phyloP scores from a whole-genome alignment of 2,113 vertebrate species.

The Loxodonta africana region DNA sequence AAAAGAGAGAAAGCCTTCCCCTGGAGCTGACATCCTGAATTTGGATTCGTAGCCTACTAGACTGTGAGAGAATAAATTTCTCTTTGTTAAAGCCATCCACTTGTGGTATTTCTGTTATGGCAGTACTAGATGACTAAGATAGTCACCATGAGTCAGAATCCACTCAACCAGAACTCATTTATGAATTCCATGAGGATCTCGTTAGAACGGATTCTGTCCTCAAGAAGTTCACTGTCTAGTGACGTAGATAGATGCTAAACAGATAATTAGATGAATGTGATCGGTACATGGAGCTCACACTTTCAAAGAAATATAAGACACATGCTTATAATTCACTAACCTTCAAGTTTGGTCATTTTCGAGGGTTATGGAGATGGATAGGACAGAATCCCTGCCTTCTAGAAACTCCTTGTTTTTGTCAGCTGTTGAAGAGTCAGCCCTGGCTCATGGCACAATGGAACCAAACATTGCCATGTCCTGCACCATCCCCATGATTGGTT shows the following conservation, averaged over 20 bases:
- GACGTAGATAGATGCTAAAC: background rate
- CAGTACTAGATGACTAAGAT: too few relatives aligned
- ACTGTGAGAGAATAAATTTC: too few relatives aligned
- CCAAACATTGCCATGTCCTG: background rate
- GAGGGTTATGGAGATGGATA: background rate
- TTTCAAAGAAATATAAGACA: background rate
- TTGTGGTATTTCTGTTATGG: too few relatives aligned
- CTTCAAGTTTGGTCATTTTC: background rate
- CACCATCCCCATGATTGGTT: background rate
- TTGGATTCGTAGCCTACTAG: too few relatives aligned
- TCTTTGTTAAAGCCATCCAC: too few relatives aligned
- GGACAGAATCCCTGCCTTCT: background rate
- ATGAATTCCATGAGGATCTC: background rate
- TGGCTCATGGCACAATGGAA: background rate
- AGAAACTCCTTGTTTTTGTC: background rate
- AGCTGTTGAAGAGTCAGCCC: background rate
- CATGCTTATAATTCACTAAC: background rate
- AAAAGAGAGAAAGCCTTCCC: too few relatives aligned
- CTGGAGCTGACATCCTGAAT: too few relatives aligned
- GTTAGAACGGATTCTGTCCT: background rate
- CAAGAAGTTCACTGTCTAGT: background rate
- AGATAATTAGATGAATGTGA: background rate
- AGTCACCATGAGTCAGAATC: background rate
- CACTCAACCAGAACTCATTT: background rate
- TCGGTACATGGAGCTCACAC: background rate